Evolutionary conservation across 1,140 invertebrate genomes (phyloP).

Genomic region (Ostrea denselamellosa): DNA sequence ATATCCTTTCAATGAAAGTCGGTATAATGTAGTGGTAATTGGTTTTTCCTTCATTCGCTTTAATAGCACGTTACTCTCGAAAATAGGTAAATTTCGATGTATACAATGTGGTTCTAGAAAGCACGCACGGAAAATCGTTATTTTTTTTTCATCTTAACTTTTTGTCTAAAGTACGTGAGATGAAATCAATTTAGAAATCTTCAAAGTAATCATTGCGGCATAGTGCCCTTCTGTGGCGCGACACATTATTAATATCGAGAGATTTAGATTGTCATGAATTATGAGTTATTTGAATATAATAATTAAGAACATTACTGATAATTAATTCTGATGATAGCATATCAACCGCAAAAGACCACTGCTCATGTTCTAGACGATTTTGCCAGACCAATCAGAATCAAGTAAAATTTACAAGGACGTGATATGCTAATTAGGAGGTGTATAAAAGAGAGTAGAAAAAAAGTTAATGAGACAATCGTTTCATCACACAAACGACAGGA

Average conservation of each 20-base stretch:
- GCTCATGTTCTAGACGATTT: background rate
- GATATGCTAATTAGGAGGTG: background rate
- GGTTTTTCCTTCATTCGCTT: too few relatives aligned
- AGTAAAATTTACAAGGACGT: background rate
- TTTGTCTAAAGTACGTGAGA: background rate
- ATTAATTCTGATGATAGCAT: constrained; percentile 6
- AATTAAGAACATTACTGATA: background rate
- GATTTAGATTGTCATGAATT: background rate
- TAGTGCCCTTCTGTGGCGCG: background rate
- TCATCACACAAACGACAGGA: background rate
- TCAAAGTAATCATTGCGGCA: background rate
- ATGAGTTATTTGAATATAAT: constrained; percentile 1
- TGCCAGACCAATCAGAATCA: background rate
- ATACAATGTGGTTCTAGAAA: too few relatives aligned
- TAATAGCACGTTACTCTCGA: too few relatives aligned
- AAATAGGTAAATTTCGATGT: too few relatives aligned
- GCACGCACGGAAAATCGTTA: too few relatives aligned
- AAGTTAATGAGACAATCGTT: background rate
- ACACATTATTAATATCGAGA: background rate
- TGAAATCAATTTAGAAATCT: background rate
- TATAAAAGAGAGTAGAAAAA: background rate
- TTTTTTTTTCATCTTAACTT: background rate
- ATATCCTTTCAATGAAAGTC: too few relatives aligned
- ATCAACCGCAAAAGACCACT: background rate
- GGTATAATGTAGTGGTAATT: too few relatives aligned